phyloP scores from a whole-genome alignment of 2,113 vertebrate species.

The Oreochromis niloticus region DNA sequence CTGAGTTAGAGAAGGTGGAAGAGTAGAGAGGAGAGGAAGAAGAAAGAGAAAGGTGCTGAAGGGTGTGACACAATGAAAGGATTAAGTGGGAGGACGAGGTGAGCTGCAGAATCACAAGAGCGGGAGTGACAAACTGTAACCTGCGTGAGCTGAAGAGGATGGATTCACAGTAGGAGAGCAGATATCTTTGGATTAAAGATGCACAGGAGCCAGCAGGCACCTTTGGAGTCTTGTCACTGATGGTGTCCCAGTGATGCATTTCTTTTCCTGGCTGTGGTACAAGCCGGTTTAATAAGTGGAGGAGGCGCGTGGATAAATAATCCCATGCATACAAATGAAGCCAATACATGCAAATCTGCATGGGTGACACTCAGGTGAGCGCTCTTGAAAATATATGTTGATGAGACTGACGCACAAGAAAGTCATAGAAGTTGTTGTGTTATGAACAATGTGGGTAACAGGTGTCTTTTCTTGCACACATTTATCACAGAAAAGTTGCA shows the following conservation, averaged over 20 bases:
- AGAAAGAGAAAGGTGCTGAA: background rate
- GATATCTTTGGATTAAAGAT: conserved; percentile 11
- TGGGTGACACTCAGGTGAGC: conserved; percentile 48
- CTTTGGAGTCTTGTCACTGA: background rate
- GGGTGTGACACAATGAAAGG: background rate
- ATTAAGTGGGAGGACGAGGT: conserved; percentile 5
- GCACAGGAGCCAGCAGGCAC: background rate
- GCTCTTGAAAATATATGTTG: background rate
- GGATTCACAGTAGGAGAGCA: background rate
- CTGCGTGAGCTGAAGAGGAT: background rate
- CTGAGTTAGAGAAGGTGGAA: background rate
- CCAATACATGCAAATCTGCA: background rate
- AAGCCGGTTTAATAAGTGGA: background rate
- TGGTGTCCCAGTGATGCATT: background rate
- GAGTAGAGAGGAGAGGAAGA: background rate
- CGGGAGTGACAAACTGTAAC: background rate
- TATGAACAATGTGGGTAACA: background rate
- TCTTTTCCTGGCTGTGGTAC: background rate
- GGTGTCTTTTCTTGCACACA: background rate
- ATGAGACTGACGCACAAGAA: background rate
- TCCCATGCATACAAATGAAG: conserved; percentile 2
- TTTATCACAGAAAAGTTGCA: background rate
- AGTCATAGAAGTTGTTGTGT: background rate
- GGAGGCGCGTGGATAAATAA: background rate
- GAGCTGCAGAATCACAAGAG: background rate